Evolutionary conservation across 2,113 vertebrate species (phyloP), one percentile per base, ranked within the genome.

Genomic region (Hippocampus guttulatus): DNA sequence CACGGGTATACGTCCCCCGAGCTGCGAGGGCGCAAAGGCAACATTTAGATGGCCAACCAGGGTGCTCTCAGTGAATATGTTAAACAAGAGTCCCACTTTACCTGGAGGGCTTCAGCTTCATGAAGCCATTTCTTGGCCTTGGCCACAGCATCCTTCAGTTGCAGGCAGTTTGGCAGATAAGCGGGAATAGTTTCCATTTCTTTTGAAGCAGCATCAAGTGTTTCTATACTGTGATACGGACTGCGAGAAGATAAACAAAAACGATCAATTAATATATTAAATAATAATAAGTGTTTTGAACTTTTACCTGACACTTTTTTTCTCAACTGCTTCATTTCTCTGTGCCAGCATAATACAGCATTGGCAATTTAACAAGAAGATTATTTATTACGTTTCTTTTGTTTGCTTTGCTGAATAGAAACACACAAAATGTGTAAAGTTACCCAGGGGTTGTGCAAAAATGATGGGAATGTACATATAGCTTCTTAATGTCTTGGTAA

Each of bases 171-270:
- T 0, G 96, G 96, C 62, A 99, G 91, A 72, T 95, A 96, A 0
- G 96, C 95, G 0, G 96, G 97, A 86, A 99, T 95, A 83, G 93
- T 93, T 73, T 95, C 95, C 0, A 95, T 93, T 30, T 98, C 96
- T 61, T 92, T 93, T 8, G 97, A 83, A 7, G 94, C 95, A 5
- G 90, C 81, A 3, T 91, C 88, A 2, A 98, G 93, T 2, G 91
- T 94, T 74, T 88, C 93, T 67, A 99, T 75, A 2, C 91, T 90
- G 76, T 94, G 94, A 63, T 89, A 88, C 0, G 97, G 95, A 67
- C 97, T 99, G 74, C 61, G 64, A 64, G 80, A 58, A 60, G 25
- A 70, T 10, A 6, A 1, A n/a, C 10, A 67, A 30, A 16, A 30
- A 47, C 25, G 20, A 49, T 67, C 47, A 38, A 67, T 67, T 52